phyloP scores from a whole-genome alignment of 2,113 vertebrate genomes.

The Ictalurus punctatus region DNA sequence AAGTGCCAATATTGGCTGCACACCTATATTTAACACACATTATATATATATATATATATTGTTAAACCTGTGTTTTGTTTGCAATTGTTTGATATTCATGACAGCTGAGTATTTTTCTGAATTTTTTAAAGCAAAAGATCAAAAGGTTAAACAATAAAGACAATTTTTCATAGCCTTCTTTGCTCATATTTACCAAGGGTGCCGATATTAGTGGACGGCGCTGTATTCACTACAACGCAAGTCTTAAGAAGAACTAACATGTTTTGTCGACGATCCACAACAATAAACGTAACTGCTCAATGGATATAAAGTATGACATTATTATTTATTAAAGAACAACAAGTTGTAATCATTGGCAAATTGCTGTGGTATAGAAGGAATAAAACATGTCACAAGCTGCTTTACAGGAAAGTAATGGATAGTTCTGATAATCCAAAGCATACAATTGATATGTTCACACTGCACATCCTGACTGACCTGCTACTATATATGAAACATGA shows the following conservation, averaged over 20 bases:
- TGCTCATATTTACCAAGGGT: too few species aligned
- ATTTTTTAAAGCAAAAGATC: too few species aligned
- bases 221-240: not conserved
- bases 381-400: not conserved
- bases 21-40: too few species aligned
- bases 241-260: not conserved
- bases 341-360: not conserved
- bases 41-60: too few species aligned
- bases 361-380: not conserved
- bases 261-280: not conserved
- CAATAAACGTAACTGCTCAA: not conserved
- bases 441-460: not conserved
- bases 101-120: too few species aligned
- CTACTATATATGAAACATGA: not conserved
- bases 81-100: too few species aligned
- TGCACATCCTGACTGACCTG: not conserved
- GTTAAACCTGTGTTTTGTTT: too few species aligned
- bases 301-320: not conserved
- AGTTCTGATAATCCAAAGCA: not conserved
- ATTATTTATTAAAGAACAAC: not conserved
- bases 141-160: too few species aligned
- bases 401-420: not conserved
- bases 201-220: too few species aligned
- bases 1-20: too few species aligned
- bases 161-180: too few species aligned